These are phyloP conservation scores for Phorcus lineatus DNA, from an alignment of 2,888 invertebrate genomes.

Conservation along the genomic window DNA sequence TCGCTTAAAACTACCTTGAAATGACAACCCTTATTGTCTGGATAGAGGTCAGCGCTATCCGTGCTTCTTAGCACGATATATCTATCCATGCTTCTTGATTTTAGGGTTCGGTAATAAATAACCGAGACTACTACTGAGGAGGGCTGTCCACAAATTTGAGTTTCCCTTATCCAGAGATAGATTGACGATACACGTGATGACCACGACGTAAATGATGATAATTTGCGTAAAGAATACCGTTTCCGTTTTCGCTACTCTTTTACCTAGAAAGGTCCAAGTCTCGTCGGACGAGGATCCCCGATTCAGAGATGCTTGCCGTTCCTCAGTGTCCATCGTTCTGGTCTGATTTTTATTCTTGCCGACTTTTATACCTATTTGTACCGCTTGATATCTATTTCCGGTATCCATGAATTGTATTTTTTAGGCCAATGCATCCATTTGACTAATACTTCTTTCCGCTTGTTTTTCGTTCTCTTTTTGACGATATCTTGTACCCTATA, in stretches of 20 bases:
- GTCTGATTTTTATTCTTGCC: too few relatives aligned
- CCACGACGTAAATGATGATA: constrained; percentile 4
- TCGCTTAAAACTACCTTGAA: not conserved
- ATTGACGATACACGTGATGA: constrained; percentile 14
- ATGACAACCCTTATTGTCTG: not conserved
- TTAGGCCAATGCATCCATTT: constrained; percentile 44
- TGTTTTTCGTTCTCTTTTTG: constrained; percentile 27
- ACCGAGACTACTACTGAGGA: not conserved
- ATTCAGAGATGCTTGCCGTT: not conserved
- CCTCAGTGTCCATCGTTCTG: not conserved
- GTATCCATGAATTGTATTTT: constrained; percentile 40
- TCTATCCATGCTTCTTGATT: constrained; percentile 12
- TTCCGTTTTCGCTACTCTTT: not conserved
- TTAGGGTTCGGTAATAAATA: constrained; percentile 6
- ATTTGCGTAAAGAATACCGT: constrained; percentile 10
- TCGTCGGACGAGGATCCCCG: not conserved
- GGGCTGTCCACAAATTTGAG: constrained; percentile 16
- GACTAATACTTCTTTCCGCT: constrained; percentile 36
- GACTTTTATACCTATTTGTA: not conserved
- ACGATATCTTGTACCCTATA: constrained; percentile 37
- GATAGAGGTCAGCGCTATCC: not conserved
- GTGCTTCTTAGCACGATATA: not conserved
- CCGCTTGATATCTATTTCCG: constrained; percentile 28
- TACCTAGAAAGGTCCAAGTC: not conserved
- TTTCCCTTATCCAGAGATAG: not conserved